These are phyloP conservation scores for Mionectes macconnelli DNA, from an alignment of 2,113 vertebrate species.

Conservation along the genomic window DNA sequence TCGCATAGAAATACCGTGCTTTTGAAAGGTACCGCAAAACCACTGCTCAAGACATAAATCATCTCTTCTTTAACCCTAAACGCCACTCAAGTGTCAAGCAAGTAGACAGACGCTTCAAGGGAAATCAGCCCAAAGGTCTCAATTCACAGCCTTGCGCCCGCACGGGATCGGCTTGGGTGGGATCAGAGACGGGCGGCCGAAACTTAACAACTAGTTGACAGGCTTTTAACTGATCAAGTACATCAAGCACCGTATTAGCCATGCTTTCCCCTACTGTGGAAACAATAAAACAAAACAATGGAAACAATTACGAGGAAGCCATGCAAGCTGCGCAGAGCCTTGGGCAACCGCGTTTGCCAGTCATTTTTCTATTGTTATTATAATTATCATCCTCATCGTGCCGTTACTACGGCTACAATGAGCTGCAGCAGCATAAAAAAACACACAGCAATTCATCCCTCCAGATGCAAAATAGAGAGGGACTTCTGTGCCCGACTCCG, in stretches of 20 bases:
- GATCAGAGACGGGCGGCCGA: background rate
- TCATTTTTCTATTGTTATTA: slow-evolving; percentile 47
- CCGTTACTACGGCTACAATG: slow-evolving; percentile 63
- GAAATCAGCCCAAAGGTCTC: background rate
- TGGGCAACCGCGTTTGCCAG: background rate
- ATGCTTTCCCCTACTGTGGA: background rate
- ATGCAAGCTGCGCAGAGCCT: background rate
- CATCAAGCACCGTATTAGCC: background rate
- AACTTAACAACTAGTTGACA: slow-evolving; percentile 63
- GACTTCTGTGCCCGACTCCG: slow-evolving; percentile 12
- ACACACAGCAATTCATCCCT: slow-evolving; percentile 14
- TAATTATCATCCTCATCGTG: background rate
- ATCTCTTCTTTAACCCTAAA: background rate
- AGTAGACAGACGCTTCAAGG: background rate
- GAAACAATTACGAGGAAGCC: slow-evolving; percentile 28
- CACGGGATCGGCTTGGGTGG: background rate
- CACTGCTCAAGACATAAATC: background rate
- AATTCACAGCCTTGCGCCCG: background rate
- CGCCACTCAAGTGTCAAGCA: background rate
- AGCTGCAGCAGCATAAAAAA: background rate
- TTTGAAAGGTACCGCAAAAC: background rate
- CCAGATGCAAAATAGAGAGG: slow-evolving; percentile 24
- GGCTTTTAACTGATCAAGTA: background rate
- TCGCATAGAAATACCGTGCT: background rate
- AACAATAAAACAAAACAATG: slow-evolving; percentile 1